Evolutionary conservation across 2,888 invertebrate species (phyloP), one percentile per base, ranked within the genome.

Genomic region (Heliothis peltigera): DNA sequence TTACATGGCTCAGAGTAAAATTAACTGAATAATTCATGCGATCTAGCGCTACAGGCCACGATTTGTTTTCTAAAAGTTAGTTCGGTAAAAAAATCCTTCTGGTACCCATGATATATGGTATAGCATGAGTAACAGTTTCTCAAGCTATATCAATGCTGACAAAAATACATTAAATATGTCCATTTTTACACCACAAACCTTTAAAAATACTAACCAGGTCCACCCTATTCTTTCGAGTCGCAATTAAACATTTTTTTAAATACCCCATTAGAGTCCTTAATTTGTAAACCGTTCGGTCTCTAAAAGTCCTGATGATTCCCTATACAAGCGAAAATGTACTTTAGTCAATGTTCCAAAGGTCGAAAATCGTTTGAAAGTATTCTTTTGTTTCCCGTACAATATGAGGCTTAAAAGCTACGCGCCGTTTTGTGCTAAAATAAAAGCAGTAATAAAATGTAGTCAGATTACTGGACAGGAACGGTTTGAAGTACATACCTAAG

Each of bases 211-310:
- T 22, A 19, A 2, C 18, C n/a, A 17, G 21, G 65, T 89, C 90
- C 82, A 82, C 46, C 62, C 57, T 72, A 83, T 71, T 69, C 77
- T 77, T 52, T 62, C 75, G 51, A 52, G 21, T 54, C 57, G 73
- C 87, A 88, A 89, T 88, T 87, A 88, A 87, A 81, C 78, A 86
- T 84, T 86, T 89, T 85, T 89, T 86, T 85, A 86, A 87, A 84
- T 86, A 85, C 82, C 84, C 82, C 85, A 86, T 88, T 86, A 87
- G 83, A 79, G 84, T 84, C 89, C 85, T 90, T 87, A 87, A 89
- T 89, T 90, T 89, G 86, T 86, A 81, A 83, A 72, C 77, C 68
- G 75, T 80, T 71, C 67, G 44, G 56, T 59, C 54, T 66, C 58
- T 72, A 70, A 80, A 75, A 66, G 80, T 65, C 65, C 58, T 78